phyloP scores from a whole-genome alignment of 1,140 invertebrate species.

The Zaprionus lachaisei region DNA sequence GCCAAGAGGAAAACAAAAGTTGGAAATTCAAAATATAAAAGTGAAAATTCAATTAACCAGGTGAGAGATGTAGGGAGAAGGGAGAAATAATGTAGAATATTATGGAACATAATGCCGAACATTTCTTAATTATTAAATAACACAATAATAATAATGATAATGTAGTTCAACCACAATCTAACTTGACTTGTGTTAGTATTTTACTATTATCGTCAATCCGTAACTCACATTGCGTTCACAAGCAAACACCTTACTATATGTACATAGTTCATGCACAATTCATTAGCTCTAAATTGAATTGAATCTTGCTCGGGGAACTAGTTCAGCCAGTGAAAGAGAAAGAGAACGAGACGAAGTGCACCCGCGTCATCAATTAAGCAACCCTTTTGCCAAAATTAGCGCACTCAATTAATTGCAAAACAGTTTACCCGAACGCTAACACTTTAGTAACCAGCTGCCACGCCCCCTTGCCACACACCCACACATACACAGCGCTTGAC shows the following conservation, averaged over 20 bases:
- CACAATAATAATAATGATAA: not conserved
- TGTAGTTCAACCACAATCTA: no score
- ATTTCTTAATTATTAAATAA: not conserved
- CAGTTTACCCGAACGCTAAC: conserved; percentile 50
- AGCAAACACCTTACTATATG: no score
- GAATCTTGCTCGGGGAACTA: not conserved
- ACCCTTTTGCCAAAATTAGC: conserved; percentile 80
- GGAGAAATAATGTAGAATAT: not conserved
- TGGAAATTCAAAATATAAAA: not conserved
- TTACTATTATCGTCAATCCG: no score
- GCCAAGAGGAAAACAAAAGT: conserved; percentile 8
- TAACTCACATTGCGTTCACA: no score
- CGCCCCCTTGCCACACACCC: conserved; percentile 18
- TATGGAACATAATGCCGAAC: not conserved
- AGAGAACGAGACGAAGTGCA: not conserved
- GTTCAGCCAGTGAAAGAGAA: conserved; percentile 4
- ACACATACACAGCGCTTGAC: conserved; percentile 52
- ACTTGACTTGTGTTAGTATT: no score
- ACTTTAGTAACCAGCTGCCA: conserved; percentile 38
- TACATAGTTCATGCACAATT: not conserved
- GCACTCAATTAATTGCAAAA: conserved; percentile 81
- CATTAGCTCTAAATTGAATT: conserved; percentile 7
- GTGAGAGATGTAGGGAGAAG: not conserved
- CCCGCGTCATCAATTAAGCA: conserved; percentile 69
- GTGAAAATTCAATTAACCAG: not conserved